Conservation (phyloP, 2,888 invertebrate genomes). For the Tricholauxania praeusta region DNA sequence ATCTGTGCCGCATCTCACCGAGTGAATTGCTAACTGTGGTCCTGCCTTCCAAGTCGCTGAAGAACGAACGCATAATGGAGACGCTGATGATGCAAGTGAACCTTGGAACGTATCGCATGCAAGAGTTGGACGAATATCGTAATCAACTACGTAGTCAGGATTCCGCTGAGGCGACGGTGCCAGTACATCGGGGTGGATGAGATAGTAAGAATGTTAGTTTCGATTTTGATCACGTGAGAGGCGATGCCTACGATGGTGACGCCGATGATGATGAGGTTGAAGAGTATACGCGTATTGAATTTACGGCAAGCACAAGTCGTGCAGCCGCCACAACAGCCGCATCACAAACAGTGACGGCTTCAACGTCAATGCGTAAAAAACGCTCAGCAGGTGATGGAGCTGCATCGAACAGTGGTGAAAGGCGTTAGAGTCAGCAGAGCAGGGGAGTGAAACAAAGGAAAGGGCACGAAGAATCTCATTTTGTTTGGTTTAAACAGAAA, state of each 20-base stretch:
- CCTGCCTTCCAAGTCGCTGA: slow-evolving; percentile 91
- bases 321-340: slow-evolving; percentile 35
- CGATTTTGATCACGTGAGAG: slow-evolving; percentile 60
- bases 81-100: slow-evolving; percentile 94
- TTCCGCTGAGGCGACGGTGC: slow-evolving; percentile 80
- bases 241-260: slow-evolving; percentile 51
- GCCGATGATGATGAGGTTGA: slow-evolving; percentile 62
- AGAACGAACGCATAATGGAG: slow-evolving; percentile 91
- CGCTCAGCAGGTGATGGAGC: slow-evolving; percentile 62
- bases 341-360: not conserved
- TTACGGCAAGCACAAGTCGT: slow-evolving; percentile 59
- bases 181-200: slow-evolving; percentile 67
- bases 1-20: slow-evolving; percentile 90
- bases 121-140: slow-evolving; percentile 90
- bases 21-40: slow-evolving; percentile 94
- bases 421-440: slow-evolving; percentile 28
- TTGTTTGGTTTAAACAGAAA: not conserved
- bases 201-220: slow-evolving; percentile 68
- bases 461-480: no score
- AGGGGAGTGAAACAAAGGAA: slow-evolving; percentile 3
- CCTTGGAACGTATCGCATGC: slow-evolving; percentile 91
- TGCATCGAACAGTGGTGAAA: slow-evolving; percentile 54
- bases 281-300: slow-evolving; percentile 60
- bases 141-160: slow-evolving; percentile 89
- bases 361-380: slow-evolving; percentile 40